A percentile compares a stretch with the other conserved stretches of the same genome.
phyloP scores from a whole-genome alignment of 2,113 vertebrate species.

The Oxyruncus cristatus region DNA sequence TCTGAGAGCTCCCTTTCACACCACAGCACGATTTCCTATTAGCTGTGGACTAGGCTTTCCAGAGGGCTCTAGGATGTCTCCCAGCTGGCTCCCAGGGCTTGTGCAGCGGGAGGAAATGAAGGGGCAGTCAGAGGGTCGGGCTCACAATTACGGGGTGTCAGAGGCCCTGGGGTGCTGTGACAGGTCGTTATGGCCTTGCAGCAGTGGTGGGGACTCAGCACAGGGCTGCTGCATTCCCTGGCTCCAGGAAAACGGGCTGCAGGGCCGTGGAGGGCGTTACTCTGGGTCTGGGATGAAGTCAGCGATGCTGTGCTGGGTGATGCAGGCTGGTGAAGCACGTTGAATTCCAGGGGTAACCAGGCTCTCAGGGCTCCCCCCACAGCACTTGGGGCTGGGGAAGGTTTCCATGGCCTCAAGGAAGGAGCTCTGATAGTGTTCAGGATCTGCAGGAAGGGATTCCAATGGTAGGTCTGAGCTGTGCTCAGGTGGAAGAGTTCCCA shows the following conservation, averaged over 20 bases:
- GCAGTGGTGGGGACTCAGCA: background rate
- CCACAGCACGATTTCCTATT: slow-evolving; percentile 2
- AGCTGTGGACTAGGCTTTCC: background rate
- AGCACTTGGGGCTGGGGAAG: fast-evolving
- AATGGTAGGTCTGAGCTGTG: background rate
- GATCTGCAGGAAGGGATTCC: background rate
- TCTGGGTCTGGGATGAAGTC: background rate
- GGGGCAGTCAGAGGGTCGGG: slow-evolving; percentile 45
- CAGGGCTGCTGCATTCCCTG: background rate
- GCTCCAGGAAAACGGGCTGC: background rate
- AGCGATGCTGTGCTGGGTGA: background rate
- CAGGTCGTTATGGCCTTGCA: background rate
- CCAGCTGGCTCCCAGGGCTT: slow-evolving; percentile 35
- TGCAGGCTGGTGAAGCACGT: background rate
- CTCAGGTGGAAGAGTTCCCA: background rate
- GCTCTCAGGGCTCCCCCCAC: background rate
- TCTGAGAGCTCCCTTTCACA: background rate
- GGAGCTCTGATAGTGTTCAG: background rate
- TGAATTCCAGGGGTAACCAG: background rate
- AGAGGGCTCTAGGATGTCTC: background rate
- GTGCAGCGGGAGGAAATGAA: slow-evolving; percentile 22
- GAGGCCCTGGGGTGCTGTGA: slow-evolving; percentile 3
- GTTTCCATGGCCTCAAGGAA: fast-evolving
- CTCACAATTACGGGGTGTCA: slow-evolving; percentile 42
- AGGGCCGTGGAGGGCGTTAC: background rate